Evolutionary conservation across 1,140 invertebrate species (phyloP).

Genomic region (Aphelenchoides besseyi): DNA sequence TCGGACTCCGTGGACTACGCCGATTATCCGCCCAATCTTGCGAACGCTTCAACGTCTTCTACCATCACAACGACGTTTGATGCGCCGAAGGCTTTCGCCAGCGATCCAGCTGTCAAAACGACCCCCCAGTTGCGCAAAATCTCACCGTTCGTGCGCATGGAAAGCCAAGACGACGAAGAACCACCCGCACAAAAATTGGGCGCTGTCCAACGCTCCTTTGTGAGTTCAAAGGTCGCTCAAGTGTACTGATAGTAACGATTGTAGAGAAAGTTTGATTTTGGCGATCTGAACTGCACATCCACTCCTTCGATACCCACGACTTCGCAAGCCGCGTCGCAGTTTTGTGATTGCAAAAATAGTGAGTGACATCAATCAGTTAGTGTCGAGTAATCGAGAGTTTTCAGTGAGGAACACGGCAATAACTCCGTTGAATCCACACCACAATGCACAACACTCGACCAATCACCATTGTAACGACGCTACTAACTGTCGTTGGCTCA

Average conservation of each 20-base stretch:
- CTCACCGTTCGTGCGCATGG: neutral
- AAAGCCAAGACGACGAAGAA: neutral
- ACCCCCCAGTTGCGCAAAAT: neutral
- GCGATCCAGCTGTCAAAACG: neutral
- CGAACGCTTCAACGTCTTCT: neutral
- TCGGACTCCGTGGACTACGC: neutral
- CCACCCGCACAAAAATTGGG: neutral
- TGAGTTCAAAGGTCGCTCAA: too few species aligned
- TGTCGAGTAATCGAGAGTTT: too few species aligned
- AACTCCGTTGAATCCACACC: constrained; percentile 11
- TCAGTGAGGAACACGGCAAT: too few species aligned
- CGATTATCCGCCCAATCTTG: neutral
- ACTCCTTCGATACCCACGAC: neutral
- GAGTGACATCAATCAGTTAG: too few species aligned
- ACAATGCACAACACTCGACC: constrained; percentile 7
- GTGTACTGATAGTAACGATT: too few species aligned
- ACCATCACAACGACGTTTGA: neutral
- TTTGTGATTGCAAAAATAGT: neutral
- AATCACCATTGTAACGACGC: constrained; percentile 23
- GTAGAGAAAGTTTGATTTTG: neutral
- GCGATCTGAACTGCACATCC: neutral
- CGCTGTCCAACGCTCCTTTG: constrained; percentile 7
- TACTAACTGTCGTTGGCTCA: constrained; percentile 44
- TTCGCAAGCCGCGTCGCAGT: neutral
- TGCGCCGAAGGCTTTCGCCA: neutral